Evolutionary conservation across 2,888 invertebrate species (phyloP).

Genomic region (Coleophora flavipennella): DNA sequence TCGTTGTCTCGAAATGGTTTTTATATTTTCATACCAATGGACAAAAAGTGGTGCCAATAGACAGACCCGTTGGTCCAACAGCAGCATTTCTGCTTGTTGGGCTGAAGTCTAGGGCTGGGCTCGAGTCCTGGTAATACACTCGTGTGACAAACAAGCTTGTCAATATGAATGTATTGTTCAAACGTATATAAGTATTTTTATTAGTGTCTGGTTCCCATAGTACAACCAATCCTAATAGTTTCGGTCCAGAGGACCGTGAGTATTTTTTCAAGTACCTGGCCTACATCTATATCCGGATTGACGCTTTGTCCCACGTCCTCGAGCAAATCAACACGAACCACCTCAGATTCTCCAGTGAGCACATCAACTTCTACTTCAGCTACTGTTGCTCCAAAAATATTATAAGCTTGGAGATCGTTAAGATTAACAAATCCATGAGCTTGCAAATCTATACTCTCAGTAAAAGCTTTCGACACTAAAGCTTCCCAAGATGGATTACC

Average conservation of each 20-base stretch:
- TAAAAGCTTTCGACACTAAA: slow-evolving; percentile 63
- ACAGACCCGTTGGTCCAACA: too few species aligned
- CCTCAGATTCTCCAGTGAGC: slow-evolving; percentile 80
- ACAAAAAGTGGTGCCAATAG: too few species aligned
- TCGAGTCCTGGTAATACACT: too few species aligned
- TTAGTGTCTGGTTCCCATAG: too few species aligned
- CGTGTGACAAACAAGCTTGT: too few species aligned
- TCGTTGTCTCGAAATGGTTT: too few species aligned
- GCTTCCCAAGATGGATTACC: slow-evolving; percentile 63
- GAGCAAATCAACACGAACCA: slow-evolving; percentile 76
- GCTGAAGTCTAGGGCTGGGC: too few species aligned
- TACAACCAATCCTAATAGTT: too few species aligned
- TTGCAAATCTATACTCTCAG: slow-evolving; percentile 65
- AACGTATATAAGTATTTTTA: slow-evolving; percentile 6
- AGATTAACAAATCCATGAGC: slow-evolving; percentile 62
- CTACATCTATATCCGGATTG: slow-evolving; percentile 79
- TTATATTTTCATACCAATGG: too few species aligned
- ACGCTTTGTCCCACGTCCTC: slow-evolving; percentile 80
- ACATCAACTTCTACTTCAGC: slow-evolving; percentile 82
- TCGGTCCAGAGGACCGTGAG: too few species aligned
- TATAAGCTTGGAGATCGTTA: slow-evolving; percentile 54
- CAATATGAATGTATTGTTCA: too few species aligned
- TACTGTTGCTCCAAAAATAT: slow-evolving; percentile 72
- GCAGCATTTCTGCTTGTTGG: too few species aligned
- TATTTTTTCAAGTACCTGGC: slow-evolving; percentile 72